A percentile compares a stretch with the other conserved stretches of the same genome.
These are phyloP conservation scores for Papilio aristodemus DNA, from an alignment of 1,140 invertebrate species.

Conservation along the genomic window DNA sequence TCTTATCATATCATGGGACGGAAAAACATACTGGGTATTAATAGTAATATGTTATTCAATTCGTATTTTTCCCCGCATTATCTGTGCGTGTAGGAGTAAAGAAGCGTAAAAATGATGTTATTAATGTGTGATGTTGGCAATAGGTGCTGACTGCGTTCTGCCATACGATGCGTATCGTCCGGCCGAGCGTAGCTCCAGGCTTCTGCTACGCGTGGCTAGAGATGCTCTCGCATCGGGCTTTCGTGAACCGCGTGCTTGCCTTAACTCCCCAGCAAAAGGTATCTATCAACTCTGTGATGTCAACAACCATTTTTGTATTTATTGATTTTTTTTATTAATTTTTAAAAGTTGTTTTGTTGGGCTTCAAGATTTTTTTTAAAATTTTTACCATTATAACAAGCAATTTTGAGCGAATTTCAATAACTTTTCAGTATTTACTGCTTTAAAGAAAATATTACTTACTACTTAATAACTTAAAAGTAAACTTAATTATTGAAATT, in stretches of 20 bases:
- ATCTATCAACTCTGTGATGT: conserved; percentile 30
- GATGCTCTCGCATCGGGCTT: conserved; percentile 96
- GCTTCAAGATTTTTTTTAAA: not conserved
- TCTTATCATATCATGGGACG: no score
- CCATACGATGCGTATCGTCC: conserved; percentile 94
- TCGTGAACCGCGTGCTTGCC: conserved; percentile 96
- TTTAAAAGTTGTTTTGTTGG: conserved; percentile 21
- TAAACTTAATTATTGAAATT: no score
- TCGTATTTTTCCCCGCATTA: no score
- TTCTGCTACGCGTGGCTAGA: conserved; percentile 99
- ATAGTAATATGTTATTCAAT: no score
- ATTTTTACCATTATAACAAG: no score
- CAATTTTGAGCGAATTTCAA: no score
- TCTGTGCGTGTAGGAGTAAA: no score
- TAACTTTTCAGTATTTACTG: no score
- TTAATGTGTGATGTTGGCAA: conserved; percentile 25
- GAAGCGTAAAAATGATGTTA: no score
- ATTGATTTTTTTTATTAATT: conserved; percentile 27
- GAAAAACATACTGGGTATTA: no score
- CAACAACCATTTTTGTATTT: conserved; percentile 6
- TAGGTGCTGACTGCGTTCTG: conserved; percentile 93
- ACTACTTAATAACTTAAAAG: no score
- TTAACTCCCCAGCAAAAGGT: conserved; percentile 90
- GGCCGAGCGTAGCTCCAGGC: conserved; percentile 96
- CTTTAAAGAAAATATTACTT: no score